Base-by-base conservation (phyloP, 2,797 vertebrate genomes). In the Lutjanus argentimaculatus region DNA sequence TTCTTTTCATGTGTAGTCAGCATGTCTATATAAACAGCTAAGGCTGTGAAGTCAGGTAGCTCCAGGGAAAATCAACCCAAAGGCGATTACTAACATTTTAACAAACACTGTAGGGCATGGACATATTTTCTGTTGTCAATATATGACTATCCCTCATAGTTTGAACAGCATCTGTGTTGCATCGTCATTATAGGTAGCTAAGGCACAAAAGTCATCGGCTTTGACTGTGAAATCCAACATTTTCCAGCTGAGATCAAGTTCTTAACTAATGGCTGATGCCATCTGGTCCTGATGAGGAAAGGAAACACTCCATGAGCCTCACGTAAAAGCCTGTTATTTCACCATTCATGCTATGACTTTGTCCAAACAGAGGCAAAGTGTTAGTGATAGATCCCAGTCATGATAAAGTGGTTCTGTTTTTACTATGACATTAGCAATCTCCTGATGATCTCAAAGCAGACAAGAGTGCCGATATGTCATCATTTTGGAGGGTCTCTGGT, bases 201-300 rank as follows among this genome's bases (percentile, higher is more conserved):
- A 85, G 72, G 79, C 61, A 68, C 65, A 55, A 49, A 57, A 84
- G 56, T 51, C 72, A 8, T 49, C 5, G 19, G 61, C 70, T 76
- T 76, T 72, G 53, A 80, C 90, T 82, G 42, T 89, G 87, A 93
- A 94, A 93, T 90, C 83, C 78, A 42, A 51, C 81, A 82, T 93
- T 93, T 92, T 91, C 85, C 85, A 79, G 78, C 56, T 76, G 72
- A 88, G 92, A 84, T 93, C 86, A 91, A 86, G 75, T 88, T 89
- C 84, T 94, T 87, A 81, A 66, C 90, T 93, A 93, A 93, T 92
- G 76, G 85, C 72, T 22, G 75, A 71, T 81, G 63, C 70, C 93
- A 94, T 94, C 92, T 95, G 94, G 92, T 86, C 88, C 84, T 86
- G 79, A 93, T 95, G 90, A 93, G 70, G 74, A 89, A 77, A 86